These are phyloP conservation scores for Poecilia gillii DNA, from an alignment of 2,797 vertebrate species.

Conservation along the genomic window DNA sequence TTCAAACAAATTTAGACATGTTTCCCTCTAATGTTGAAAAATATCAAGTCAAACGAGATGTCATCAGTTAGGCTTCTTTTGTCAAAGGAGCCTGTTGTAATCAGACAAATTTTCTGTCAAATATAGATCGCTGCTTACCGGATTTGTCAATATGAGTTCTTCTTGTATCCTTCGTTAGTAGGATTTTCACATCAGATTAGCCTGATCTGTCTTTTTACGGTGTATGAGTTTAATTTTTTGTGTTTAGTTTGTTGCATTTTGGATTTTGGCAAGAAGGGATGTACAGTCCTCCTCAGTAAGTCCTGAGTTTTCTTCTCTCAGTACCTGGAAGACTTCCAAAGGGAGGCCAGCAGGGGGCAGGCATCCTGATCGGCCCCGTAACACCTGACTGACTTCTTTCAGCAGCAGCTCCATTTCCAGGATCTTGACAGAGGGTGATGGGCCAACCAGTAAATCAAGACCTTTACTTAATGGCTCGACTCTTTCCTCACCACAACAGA, in stretches of 20 bases:
- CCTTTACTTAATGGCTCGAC: too few relatives aligned
- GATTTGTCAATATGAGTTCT: not conserved
- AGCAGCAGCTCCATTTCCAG: too few relatives aligned
- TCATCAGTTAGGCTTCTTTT: not conserved
- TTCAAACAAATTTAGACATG: not conserved
- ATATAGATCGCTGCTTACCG: not conserved
- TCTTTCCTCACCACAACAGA: too few relatives aligned
- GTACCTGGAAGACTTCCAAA: not conserved
- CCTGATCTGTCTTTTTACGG: not conserved
- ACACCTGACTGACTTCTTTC: not conserved
- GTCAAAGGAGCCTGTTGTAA: not conserved
- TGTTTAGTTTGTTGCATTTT: not conserved
- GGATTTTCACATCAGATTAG: conserved; percentile 11
- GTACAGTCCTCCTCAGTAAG: not conserved
- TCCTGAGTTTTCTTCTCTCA: too few relatives aligned
- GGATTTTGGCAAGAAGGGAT: too few relatives aligned
- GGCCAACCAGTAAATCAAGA: too few relatives aligned
- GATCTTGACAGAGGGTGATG: too few relatives aligned
- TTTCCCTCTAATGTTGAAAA: not conserved
- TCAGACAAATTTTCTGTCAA: not conserved
- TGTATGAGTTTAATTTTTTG: not conserved
- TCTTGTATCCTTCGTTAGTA: conserved; percentile 11
- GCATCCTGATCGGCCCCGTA: not conserved
- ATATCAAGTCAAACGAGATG: not conserved
- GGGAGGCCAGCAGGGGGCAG: not conserved